Evolutionary conservation across 2,888 invertebrate genomes (phyloP).

Genomic region (Drosophila ochracea): DNA sequence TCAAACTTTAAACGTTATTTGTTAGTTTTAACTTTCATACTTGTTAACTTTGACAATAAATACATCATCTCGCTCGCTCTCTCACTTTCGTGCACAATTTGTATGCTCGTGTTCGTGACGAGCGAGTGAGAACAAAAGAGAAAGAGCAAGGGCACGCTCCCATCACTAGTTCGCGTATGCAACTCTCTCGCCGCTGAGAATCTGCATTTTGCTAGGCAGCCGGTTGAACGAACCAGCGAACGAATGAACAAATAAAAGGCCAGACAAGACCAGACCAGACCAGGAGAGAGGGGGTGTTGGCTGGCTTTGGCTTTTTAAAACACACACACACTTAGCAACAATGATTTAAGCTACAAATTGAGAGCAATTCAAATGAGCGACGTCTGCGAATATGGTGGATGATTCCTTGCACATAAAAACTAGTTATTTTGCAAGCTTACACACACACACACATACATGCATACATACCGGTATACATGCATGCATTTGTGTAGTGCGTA

Average conservation of each 20-base stretch:
- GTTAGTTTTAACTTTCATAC: background rate
- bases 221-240: conserved; percentile 10
- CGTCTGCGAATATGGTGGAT: conserved; percentile 44
- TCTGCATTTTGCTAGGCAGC: conserved; percentile 27
- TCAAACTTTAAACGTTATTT: background rate
- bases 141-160: background rate
- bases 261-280: background rate
- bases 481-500: conserved; percentile 14
- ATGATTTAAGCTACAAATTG: conserved; percentile 51
- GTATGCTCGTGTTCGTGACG: background rate
- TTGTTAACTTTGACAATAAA: background rate
- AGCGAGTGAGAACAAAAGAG: background rate
- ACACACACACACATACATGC: conserved; percentile 15
- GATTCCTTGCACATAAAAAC: conserved; percentile 54
- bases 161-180: conserved; percentile 10
- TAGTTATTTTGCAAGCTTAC: conserved; percentile 53
- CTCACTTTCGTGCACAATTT: background rate
- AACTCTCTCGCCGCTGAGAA: conserved; percentile 25
- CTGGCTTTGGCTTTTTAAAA: background rate
- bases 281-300: background rate
- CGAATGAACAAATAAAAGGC: background rate
- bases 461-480: conserved; percentile 14
- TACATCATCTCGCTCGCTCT: background rate
- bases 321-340: conserved; percentile 33
- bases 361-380: conserved; percentile 62